Percentiles rank a stretch among this genome's conserved stretches.
Evolutionary conservation across 2,888 invertebrate species (phyloP).

Genomic region (Stictocephala bisonia): DNA sequence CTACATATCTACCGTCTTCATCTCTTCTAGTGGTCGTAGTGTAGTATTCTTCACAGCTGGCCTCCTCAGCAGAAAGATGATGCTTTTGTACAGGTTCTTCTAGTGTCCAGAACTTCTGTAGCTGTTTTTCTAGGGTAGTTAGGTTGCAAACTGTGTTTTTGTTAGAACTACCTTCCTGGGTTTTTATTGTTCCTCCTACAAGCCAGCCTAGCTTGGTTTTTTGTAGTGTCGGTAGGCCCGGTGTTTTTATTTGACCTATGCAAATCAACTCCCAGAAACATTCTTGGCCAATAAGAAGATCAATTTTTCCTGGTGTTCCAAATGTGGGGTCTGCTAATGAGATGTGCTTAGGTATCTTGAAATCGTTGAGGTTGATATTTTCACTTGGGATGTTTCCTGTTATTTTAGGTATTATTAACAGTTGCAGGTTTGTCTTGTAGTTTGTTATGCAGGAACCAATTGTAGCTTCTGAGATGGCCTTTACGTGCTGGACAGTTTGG

Average conservation of each 20-base stretch:
- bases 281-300: conserved; percentile 8
- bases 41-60: conserved; percentile 3
- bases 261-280: not conserved
- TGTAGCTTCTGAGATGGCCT: not conserved
- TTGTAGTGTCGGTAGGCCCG: not conserved
- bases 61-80: not conserved
- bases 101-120: conserved; percentile 3
- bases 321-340: conserved; percentile 9
- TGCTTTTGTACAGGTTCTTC: not conserved
- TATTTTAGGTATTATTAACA: not conserved
- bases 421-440: conserved; percentile 7
- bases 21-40: not conserved
- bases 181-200: not conserved
- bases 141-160: not conserved
- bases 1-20: not conserved
- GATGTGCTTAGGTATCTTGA: conserved; percentile 1
- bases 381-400: conserved; percentile 6
- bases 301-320: not conserved
- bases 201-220: conserved; percentile 28
- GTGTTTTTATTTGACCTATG: conserved; percentile 2
- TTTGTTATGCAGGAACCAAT: not conserved
- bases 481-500: not conserved
- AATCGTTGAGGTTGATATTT: not conserved
- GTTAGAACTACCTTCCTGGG: not conserved
- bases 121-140: not conserved